A percentile compares a stretch with the other conserved stretches of the same genome.
Conservation (phyloP, 2,113 vertebrate species). For the Geothlypis trichas region DNA sequence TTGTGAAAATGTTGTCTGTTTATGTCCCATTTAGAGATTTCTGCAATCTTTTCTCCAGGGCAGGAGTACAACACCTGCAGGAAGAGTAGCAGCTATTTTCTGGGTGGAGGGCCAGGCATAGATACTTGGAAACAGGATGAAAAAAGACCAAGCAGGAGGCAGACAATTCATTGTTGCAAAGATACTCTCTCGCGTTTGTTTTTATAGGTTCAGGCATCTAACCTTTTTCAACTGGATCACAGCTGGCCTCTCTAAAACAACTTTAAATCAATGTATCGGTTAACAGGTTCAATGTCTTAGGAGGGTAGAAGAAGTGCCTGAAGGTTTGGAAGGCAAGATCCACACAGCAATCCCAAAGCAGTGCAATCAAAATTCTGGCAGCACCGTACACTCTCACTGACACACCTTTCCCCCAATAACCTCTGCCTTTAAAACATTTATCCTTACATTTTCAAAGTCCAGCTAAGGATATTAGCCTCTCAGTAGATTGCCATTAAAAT, state of each 20-base stretch:
- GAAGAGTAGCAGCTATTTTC: neutral
- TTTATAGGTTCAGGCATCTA: conserved; percentile 30
- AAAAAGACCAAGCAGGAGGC: neutral
- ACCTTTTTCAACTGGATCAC: conserved; percentile 20
- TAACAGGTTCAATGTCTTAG: conserved; percentile 44
- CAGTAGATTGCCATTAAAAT: conserved; percentile 14
- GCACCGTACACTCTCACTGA: neutral
- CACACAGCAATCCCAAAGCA: conserved; percentile 4
- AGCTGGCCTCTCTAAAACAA: conserved; percentile 9
- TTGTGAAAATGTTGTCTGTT: neutral
- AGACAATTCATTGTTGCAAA: neutral
- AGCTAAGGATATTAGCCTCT: neutral
- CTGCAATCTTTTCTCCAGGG: neutral
- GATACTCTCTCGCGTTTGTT: neutral
- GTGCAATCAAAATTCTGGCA: conserved; percentile 15
- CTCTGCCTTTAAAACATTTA: conserved; percentile 36
- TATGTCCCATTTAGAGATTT: neutral
- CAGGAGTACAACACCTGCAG: neutral
- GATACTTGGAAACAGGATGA: neutral
- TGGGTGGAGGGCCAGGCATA: neutral
- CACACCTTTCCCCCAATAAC: conserved; percentile 33
- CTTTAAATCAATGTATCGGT: conserved; percentile 37
- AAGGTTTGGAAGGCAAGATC: conserved; percentile 29
- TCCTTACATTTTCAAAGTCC: conserved; percentile 29
- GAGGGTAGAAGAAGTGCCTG: neutral